phyloP scores from a whole-genome alignment of 2,113 vertebrate species.

The Cebidichthys violaceus region DNA sequence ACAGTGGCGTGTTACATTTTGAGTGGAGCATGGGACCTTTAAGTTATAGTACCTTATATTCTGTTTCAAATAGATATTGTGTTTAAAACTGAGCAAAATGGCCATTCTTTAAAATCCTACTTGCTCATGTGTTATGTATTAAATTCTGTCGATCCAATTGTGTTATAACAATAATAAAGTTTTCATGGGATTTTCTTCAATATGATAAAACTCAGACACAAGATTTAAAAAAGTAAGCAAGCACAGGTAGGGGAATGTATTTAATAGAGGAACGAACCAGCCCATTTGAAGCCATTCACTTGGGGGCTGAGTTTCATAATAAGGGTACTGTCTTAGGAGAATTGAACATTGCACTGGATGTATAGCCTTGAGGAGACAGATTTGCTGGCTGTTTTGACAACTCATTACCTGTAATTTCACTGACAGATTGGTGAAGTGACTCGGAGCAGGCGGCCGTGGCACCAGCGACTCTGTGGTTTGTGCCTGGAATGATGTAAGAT shows the following conservation, averaged over 20 bases:
- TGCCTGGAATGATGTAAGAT: slow-evolving; percentile 79
- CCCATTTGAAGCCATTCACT: slow-evolving; percentile 67
- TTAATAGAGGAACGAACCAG: slow-evolving; percentile 26
- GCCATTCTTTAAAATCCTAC: background rate
- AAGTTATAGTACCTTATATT: background rate
- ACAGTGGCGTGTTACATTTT: slow-evolving; percentile 32
- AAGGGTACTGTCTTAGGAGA: slow-evolving; percentile 57
- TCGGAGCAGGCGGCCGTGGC: slow-evolving; percentile 69
- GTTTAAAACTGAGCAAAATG: background rate
- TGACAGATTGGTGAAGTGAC: slow-evolving; percentile 79
- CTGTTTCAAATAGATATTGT: background rate
- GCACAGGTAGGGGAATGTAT: slow-evolving; percentile 10
- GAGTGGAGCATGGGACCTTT: slow-evolving; percentile 10
- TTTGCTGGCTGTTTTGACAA: slow-evolving; percentile 81
- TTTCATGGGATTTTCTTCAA: slow-evolving; percentile 1
- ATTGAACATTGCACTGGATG: slow-evolving; percentile 55
- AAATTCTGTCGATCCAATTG: background rate
- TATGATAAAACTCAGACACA: background rate
- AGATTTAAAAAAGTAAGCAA: background rate
- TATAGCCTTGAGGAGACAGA: slow-evolving; percentile 72
- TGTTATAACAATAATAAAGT: background rate
- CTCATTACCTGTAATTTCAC: slow-evolving; percentile 87
- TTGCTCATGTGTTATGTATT: background rate
- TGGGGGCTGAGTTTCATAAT: slow-evolving; percentile 51
- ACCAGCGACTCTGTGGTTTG: slow-evolving; percentile 65